phyloP scores from a whole-genome alignment of 2,888 invertebrate genomes.

The Pseudococcus jackbeardsleyi region DNA sequence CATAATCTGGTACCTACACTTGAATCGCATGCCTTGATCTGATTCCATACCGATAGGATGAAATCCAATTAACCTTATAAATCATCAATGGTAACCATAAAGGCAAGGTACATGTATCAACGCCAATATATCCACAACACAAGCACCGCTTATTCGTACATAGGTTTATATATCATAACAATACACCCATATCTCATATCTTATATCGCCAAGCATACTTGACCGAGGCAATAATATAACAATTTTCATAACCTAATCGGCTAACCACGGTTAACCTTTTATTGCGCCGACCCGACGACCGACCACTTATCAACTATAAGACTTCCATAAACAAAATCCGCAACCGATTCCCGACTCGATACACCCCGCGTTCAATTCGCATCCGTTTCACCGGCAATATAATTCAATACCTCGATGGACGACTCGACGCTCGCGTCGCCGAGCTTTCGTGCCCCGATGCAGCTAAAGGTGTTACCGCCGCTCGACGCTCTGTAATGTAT shows the following conservation, averaged over 20 bases:
- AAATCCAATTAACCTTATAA: not conserved
- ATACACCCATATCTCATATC: not conserved
- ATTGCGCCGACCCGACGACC: not conserved
- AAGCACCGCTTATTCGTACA: no score
- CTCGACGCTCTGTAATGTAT: no score
- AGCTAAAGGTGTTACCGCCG: slow-evolving; percentile 23
- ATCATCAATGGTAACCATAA: no score
- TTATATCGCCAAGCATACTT: no score
- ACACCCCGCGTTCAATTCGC: not conserved
- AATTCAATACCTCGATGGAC: slow-evolving; percentile 17
- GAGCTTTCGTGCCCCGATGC: not conserved
- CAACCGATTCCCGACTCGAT: not conserved
- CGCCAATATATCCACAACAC: no score
- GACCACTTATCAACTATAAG: not conserved
- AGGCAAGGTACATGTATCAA: not conserved
- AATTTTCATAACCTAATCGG: slow-evolving; percentile 1
- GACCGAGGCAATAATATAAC: not conserved
- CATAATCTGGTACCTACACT: no score
- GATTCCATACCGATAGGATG: not conserved
- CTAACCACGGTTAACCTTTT: no score
- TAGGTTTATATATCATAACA: not conserved
- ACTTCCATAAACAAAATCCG: not conserved
- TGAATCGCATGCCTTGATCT: no score
- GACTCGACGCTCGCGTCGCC: not conserved
- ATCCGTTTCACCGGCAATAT: not conserved